Evolutionary conservation across 92 coral and sea anemone species (phyloP), one percentile per base, ranked within the genome.

Genomic region (Desmophyllum pertusum): DNA sequence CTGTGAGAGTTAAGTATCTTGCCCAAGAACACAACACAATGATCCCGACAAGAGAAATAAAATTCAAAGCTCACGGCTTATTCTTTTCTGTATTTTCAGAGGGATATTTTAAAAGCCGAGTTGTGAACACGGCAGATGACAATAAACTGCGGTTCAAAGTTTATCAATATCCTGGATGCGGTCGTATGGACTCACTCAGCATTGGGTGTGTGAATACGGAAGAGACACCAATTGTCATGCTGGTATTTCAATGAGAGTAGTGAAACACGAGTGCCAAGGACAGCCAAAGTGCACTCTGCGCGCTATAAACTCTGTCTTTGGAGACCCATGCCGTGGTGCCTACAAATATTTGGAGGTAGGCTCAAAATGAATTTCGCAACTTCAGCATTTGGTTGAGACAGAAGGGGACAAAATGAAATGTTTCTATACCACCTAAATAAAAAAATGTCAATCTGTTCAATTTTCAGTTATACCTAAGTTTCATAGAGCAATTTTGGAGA

Each of bases 261-360:
- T 39, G 10, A 52, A 18, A 37, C 25, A 57, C 27, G 27, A 43
- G 36, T 77, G 81, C 15, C 81, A 77, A 59, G 69, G 68, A 27
- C 70, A 39, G 36, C 19, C 14, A 25, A 55, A 25, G 0, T 77
- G 81, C 18, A 59, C 51, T 37, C 46, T 77, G 30, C 1, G 2
- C 50, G 68, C 81, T 21, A 23, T 33, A 15, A 55, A 55, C 51
- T 3, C 35, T 2, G 81, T 14, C 10, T 77, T 77, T 77, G 69
- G 81, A 10, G 80, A 77, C 69, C 81, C 81, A 0, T 77, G 81
- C 57, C 1, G 23, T 35, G 81, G 81, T 18, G 57, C 81, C 15
- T 15, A 0, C 1, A 77, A 77, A 57, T 59, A 77, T n/a, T 39
- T 77, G 15, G 35, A 48, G 80, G 80, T 53, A 19, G 0, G 66